Evolutionary conservation across 2,888 invertebrate genomes (phyloP).

Genomic region (Strigamia crassipes): DNA sequence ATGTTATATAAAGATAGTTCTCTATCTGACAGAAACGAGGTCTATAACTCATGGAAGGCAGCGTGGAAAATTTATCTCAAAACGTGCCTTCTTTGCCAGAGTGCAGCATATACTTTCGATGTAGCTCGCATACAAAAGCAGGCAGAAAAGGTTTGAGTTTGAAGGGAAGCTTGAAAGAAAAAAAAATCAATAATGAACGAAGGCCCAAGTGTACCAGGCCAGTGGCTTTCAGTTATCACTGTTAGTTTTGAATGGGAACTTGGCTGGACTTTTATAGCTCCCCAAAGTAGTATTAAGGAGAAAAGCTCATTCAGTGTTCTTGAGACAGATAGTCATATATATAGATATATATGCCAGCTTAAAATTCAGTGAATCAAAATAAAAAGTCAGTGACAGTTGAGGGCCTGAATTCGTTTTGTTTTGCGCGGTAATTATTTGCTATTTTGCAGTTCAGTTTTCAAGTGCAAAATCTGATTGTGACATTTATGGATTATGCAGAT

Average conservation of each 20-base stretch:
- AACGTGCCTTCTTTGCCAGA: conserved; percentile 21
- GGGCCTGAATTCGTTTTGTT: background rate
- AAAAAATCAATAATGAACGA: conserved; percentile 21
- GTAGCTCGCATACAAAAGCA: conserved; percentile 21
- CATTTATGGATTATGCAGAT: too few species aligned
- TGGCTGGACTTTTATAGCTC: conserved; percentile 21
- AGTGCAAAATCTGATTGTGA: too few species aligned
- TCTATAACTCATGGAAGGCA: conserved; percentile 21
- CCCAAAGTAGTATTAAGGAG: conserved; percentile 5
- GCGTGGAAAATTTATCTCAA: conserved; percentile 16
- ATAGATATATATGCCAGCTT: conserved; percentile 16
- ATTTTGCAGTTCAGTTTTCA: too few species aligned
- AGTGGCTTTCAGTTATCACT: conserved; percentile 16
- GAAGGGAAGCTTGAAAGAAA: background rate
- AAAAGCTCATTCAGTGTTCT: conserved; percentile 21
- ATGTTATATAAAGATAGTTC: conserved; percentile 8
- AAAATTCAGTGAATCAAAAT: conserved; percentile 21
- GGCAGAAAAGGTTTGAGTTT: conserved; percentile 11
- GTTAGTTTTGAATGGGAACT: conserved; percentile 16
- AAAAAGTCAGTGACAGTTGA: background rate
- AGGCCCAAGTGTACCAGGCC: conserved; percentile 21
- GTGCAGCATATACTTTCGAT: conserved; percentile 21
- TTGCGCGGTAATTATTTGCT: background rate
- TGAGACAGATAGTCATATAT: conserved; percentile 16
- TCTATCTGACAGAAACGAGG: conserved; percentile 21